Base-by-base conservation (phyloP, 2,113 vertebrate species). In the Acinonyx jubatus region DNA sequence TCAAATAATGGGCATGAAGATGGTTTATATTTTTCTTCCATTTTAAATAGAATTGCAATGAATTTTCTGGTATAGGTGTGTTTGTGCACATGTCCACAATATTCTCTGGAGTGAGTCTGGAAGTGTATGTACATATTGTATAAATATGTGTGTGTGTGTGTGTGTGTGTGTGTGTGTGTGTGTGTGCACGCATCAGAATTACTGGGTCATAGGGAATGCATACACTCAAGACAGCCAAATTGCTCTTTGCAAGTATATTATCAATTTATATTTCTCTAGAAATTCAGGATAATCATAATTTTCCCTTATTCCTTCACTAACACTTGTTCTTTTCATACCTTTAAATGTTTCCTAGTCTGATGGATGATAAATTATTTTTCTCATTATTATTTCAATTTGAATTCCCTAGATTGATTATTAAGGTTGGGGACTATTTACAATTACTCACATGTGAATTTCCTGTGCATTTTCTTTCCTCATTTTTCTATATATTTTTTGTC, bases 361-460 rank as follows among this genome's bases (percentile, higher is more conserved):
- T 73, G 13, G 4, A 61, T 61, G 52, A 97, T 33, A 86, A 89
- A 92, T 86, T 89, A 5, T 94, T 61, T 61, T 96, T 86, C 38
- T 83, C 33, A 52, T 90, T 92, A 92, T 65, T 86, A 89, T 81
- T 95, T 91, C 8, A 79, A 11, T 71, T 85, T 87, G 45, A 92
- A 82, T 87, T 90, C 3, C 16, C 48, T n/a, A 93, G 71, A 96
- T 68, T 73, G 71, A 96, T 83, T 87, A 83, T 11, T 25, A 63
- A 87, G 23, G 38, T 88, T 74, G 27, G 80, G 4, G 68, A 80
- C 6, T 9, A 69, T 50, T 65, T 94, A 83, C 57, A 16, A 83
- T 81, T 78, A 89, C 38, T 57, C 68, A 69, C 73, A 38, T 16
- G 27, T 80, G 41, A 89, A 79, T n/a, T 78, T 68, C 21, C 25